These are phyloP conservation scores for Philantomba maxwellii DNA, from an alignment of 2,113 vertebrate species.

Conservation along the genomic window DNA sequence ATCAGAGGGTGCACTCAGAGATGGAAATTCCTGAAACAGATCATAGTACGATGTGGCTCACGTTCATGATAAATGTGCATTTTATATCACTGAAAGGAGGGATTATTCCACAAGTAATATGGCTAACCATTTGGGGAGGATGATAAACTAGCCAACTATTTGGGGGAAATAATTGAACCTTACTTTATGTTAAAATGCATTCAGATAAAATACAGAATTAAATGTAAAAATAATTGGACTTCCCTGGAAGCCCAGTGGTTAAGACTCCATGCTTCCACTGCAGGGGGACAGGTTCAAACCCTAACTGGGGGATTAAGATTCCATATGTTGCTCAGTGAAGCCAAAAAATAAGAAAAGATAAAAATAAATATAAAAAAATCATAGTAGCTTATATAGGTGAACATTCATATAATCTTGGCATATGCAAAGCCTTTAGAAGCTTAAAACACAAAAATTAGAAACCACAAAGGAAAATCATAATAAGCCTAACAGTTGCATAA, in stretches of 20 bases:
- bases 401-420: background rate
- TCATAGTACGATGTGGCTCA: background rate
- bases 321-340: background rate
- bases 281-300: accelerated
- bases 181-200: background rate
- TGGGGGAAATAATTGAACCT: background rate
- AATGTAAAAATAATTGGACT: background rate
- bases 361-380: background rate
- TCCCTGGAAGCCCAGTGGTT: background rate
- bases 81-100: background rate
- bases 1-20: background rate
- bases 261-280: background rate
- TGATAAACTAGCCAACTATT: background rate
- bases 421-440: background rate
- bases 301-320: background rate
- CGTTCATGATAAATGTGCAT: background rate
- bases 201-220: background rate
- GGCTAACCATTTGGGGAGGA: background rate
- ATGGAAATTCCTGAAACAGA: background rate
- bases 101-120: background rate
- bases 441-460: background rate
- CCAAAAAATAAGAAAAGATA: background rate
- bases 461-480: background rate
- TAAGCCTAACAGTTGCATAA: background rate
- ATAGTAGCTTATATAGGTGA: background rate